Evolutionary conservation across 1,140 invertebrate genomes (phyloP).

Genomic region (Antheraea mylitta): DNA sequence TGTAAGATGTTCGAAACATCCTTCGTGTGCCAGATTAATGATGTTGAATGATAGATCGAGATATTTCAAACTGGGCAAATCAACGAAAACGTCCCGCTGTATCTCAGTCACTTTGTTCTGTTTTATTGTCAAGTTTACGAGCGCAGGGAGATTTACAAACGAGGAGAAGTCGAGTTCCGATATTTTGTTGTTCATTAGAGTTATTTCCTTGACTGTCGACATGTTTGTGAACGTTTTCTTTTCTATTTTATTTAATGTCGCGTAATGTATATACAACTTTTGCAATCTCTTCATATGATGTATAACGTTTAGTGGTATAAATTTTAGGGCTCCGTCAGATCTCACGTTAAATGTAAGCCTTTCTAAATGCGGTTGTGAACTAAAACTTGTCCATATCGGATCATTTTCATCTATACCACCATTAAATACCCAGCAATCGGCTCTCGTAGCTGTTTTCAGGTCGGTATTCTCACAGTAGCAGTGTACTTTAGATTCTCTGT

Average conservation of each 20-base stretch:
- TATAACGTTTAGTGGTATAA: slow-evolving; percentile 85
- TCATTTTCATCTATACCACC: slow-evolving; percentile 81
- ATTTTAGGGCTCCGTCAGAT: slow-evolving; percentile 81
- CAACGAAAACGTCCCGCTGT: slow-evolving; percentile 85
- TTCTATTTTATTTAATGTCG: slow-evolving; percentile 82
- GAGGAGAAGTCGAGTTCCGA: slow-evolving; percentile 82
- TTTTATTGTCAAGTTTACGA: slow-evolving; percentile 84
- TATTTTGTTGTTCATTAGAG: slow-evolving; percentile 85
- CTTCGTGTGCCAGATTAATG: slow-evolving; percentile 85
- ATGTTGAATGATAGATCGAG: slow-evolving; percentile 86
- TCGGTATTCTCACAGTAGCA: slow-evolving; percentile 73
- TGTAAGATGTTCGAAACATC: slow-evolving; percentile 84
- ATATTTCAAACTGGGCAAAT: slow-evolving; percentile 83
- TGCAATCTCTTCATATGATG: slow-evolving; percentile 82
- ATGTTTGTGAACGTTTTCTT: slow-evolving; percentile 86
- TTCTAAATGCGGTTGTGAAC: slow-evolving; percentile 82
- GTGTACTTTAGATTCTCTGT: slow-evolving; percentile 73
- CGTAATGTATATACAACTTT: slow-evolving; percentile 84
- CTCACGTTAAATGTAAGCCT: slow-evolving; percentile 85
- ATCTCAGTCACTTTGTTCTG: slow-evolving; percentile 87
- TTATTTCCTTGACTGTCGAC: slow-evolving; percentile 83
- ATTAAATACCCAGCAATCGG: slow-evolving; percentile 84
- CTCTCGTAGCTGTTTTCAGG: slow-evolving; percentile 61
- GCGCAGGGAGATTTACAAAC: slow-evolving; percentile 82
- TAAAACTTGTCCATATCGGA: slow-evolving; percentile 85